Conservation (phyloP, 2,113 vertebrate species). For the Protobothrops flavoviridis region DNA sequence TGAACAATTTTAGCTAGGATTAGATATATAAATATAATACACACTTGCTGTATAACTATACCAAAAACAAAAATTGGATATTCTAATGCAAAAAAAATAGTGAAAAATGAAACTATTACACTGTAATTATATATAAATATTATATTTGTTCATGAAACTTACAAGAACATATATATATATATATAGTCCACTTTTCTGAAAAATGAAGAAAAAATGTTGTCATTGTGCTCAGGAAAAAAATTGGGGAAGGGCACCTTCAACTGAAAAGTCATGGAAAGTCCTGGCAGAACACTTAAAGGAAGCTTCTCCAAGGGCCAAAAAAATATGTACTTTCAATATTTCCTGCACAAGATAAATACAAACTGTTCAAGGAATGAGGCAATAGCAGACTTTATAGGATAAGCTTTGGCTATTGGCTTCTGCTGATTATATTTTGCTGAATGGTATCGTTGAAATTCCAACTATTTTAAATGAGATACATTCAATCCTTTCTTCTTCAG, state of each 20-base stretch:
- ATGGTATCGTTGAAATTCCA: neutral
- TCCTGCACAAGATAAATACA: neutral
- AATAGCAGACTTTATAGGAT: neutral
- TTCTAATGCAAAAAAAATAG: neutral
- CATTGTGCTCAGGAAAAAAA: neutral
- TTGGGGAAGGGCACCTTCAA: neutral
- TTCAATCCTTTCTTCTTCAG: neutral
- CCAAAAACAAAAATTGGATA: neutral
- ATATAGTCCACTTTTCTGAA: no score
- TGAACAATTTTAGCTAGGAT: neutral
- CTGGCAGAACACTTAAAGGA: neutral
- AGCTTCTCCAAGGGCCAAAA: neutral
- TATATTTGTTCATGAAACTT: neutral
- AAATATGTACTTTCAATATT: neutral
- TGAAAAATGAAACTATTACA: neutral
- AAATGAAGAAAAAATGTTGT: neutral
- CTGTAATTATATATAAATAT: neutral
- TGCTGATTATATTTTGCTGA: neutral
- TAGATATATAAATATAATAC: neutral
- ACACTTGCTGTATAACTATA: neutral
- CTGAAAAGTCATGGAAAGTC: neutral
- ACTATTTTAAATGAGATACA: neutral
- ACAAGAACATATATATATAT: neutral
- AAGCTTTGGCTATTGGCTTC: neutral
- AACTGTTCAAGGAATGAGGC: neutral